Percentiles rank a stretch among this genome's conserved stretches.
Conservation (phyloP, 1,140 invertebrate species). For the Pemphigus obesinymphae region DNA sequence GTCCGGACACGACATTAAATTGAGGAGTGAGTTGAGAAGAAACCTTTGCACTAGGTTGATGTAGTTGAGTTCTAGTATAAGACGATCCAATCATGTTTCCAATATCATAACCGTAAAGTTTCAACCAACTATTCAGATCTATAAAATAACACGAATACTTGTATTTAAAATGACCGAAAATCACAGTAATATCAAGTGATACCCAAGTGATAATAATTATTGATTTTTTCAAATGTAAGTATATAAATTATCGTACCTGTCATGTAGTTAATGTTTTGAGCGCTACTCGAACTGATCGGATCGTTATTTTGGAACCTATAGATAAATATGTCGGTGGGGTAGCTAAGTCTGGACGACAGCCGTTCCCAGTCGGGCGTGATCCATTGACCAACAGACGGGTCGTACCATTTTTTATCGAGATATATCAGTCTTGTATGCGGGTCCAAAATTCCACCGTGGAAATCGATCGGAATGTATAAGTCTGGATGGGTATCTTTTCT, state of each 20-base stretch:
- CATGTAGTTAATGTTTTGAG: slow-evolving; percentile 69
- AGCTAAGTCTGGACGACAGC: slow-evolving; percentile 70
- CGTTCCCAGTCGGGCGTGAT: slow-evolving; percentile 88
- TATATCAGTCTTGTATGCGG: slow-evolving; percentile 79
- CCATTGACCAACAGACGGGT: slow-evolving; percentile 89
- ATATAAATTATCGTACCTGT: slow-evolving; percentile 53
- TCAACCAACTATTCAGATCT: slow-evolving; percentile 77
- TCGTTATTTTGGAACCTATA: slow-evolving; percentile 90
- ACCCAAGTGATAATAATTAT: neutral
- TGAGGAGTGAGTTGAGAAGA: slow-evolving; percentile 75
- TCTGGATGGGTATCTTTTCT: slow-evolving; percentile 85
- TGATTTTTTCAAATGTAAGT: neutral
- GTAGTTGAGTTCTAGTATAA: slow-evolving; percentile 70
- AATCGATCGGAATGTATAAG: slow-evolving; percentile 86
- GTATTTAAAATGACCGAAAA: neutral
- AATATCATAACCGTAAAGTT: slow-evolving; percentile 82
- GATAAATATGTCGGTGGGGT: slow-evolving; percentile 83
- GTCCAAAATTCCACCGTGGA: slow-evolving; percentile 84
- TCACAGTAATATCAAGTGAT: too few relatives aligned
- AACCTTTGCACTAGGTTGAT: slow-evolving; percentile 67
- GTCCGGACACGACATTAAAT: slow-evolving; percentile 79
- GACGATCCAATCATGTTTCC: slow-evolving; percentile 76
- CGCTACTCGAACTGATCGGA: slow-evolving; percentile 70
- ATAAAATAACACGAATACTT: slow-evolving; percentile 46
- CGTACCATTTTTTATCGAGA: slow-evolving; percentile 79